These are phyloP conservation scores for Mesoclemmys tuberculata DNA, from an alignment of 2,113 vertebrate species.

Conservation along the genomic window DNA sequence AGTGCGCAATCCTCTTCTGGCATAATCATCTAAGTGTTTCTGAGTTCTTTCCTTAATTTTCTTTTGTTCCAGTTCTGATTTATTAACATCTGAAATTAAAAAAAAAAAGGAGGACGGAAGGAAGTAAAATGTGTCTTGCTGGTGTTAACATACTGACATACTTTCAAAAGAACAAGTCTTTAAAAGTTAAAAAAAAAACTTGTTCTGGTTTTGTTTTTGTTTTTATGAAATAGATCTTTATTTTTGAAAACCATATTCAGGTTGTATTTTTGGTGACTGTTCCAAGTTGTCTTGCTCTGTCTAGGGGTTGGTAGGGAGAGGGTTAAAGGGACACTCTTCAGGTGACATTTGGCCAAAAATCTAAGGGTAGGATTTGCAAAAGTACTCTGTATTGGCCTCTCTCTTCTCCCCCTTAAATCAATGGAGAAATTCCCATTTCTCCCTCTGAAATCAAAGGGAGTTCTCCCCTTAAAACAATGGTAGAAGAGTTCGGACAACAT, in stretches of 20 bases:
- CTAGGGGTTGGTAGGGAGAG: not conserved
- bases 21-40: slow-evolving; percentile 89
- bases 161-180: not conserved
- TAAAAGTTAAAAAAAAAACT: not conserved
- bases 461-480: not conserved
- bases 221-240: not conserved
- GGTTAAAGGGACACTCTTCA: not conserved
- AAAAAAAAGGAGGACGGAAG: not conserved
- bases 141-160: not conserved
- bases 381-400: not conserved
- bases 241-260: not conserved
- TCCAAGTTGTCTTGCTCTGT: not conserved
- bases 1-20: slow-evolving; percentile 90
- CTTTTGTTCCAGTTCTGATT: slow-evolving; percentile 52
- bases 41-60: slow-evolving; percentile 85
- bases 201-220: no score
- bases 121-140: not conserved
- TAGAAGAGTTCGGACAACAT: not conserved
- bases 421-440: not conserved
- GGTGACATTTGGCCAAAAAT: not conserved
- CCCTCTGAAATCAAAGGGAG: not conserved
- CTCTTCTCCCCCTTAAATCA: not conserved
- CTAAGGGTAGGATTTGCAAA: not conserved
- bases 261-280: not conserved
- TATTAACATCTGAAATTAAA: slow-evolving; percentile 41